Evolutionary conservation across 2,113 vertebrate species (phyloP), one percentile per base, ranked within the genome.

Genomic region (Rhadina sibilatrix): DNA sequence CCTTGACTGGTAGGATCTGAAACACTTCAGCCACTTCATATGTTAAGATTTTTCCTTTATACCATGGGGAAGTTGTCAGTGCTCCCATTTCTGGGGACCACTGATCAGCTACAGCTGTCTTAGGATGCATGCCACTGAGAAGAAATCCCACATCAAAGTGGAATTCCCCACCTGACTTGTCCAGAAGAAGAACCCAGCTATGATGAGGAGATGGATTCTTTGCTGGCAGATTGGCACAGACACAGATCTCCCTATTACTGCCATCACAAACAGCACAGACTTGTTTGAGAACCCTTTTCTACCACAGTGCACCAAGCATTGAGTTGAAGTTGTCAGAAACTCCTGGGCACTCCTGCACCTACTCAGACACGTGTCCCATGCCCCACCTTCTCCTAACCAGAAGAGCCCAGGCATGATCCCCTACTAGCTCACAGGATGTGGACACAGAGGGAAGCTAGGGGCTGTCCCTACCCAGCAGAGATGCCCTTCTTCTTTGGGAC

Each of bases 381-480:
- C 16, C 5, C 10, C 20, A 5, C 50, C 47, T 75, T 44, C 50
- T 79, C 27, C 74, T 24, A 35, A 28, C 23, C 35, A 84, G 64
- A 8, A 44, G 38, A 54, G 31, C 38, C 4, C 0, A 2, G 37
- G 50, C 50, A 65, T 0, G 0, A 33, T 19, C 17, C 17, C 27
- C 10, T 57, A 3, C 42, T 40, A 47, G 60, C 35, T 40, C 23
- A 11, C 7, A 40, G 59, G 49, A 54, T 25, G 15, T 6, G 24
- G 33, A 24, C 71, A 19, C 14, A 56, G 56, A 66, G 31, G 31
- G 59, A 46, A 54, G 31, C 5, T 17, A 25, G 28, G 11, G 15
- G 18, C 24, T 61, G 20, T 59, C n/a, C 20, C 18, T 28, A 2
- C 11, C 23, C 49, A 47, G 44, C 23, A 70, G 57, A 83, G 28